A percentile compares a stretch with the other conserved stretches of the same genome.
phyloP scores from a whole-genome alignment of 2,888 invertebrate species.

The Auanema sp. region DNA sequence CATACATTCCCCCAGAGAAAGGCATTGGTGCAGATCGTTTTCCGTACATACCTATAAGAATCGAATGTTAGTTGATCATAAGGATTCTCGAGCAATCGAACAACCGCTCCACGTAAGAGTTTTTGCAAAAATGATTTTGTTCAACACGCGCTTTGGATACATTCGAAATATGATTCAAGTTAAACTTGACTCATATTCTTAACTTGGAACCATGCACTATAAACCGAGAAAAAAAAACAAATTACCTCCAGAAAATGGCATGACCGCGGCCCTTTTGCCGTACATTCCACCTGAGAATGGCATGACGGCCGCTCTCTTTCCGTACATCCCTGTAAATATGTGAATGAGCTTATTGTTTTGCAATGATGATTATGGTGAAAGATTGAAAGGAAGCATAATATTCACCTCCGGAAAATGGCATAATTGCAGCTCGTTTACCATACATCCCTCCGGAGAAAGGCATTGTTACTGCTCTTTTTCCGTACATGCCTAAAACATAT shows the following conservation, averaged over 20 bases:
- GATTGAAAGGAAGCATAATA: no score
- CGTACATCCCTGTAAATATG: not conserved
- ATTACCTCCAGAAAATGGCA: conserved; percentile 20
- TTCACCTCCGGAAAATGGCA: conserved; percentile 5
- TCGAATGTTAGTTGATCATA: no score
- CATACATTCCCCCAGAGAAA: conserved; percentile 22
- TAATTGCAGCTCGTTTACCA: not conserved
- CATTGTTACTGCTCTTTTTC: conserved; percentile 1
- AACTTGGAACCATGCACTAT: no score
- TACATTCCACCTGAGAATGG: conserved; percentile 50
- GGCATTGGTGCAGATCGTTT: conserved; percentile 24
- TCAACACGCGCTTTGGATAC: no score
- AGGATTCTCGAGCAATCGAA: no score
- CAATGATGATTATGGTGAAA: no score
- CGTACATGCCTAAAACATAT: not conserved
- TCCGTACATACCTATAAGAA: conserved; percentile 28
- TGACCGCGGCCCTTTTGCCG: conserved; percentile 31
- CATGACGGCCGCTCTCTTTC: conserved; percentile 17
- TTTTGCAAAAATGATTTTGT: no score
- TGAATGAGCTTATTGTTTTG: no score
- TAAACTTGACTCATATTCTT: not conserved
- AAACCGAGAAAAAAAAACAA: not conserved
- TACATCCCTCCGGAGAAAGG: conserved; percentile 4
- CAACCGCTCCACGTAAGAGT: no score
- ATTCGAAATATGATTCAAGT: no score